Evolutionary conservation across 1,140 invertebrate genomes (phyloP).

Genomic region (Idris sp.): DNA sequence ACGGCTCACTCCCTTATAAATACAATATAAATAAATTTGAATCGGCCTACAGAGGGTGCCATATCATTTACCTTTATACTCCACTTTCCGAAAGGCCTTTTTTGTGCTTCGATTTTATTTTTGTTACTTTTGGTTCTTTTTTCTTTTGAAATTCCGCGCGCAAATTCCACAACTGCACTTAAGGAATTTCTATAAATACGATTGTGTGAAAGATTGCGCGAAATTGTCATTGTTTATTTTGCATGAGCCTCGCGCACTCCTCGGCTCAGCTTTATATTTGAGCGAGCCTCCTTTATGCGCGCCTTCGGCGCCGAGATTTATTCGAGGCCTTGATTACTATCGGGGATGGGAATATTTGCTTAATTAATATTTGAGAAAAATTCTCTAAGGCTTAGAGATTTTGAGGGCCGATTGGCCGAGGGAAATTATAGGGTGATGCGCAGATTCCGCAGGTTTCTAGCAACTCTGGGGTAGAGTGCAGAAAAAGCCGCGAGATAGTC

Average conservation of each 20-base stretch:
- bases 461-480: conserved; percentile 13
- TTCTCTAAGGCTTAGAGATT: conserved; percentile 50
- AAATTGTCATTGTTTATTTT: conserved; percentile 62
- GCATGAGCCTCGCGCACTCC: conserved; percentile 33
- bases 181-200: conserved; percentile 61
- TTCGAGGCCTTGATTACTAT: conserved; percentile 52
- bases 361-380: conserved; percentile 59
- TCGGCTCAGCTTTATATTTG: conserved; percentile 44
- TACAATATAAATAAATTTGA: too few species aligned
- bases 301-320: conserved; percentile 52
- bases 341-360: conserved; percentile 51
- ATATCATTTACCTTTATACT: too few species aligned
- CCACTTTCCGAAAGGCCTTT: too few species aligned
- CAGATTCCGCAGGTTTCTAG: conserved; percentile 49
- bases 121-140: too few species aligned
- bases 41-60: too few species aligned
- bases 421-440: conserved; percentile 56
- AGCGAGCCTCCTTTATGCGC: conserved; percentile 49
- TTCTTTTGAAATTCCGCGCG: conserved; percentile 44
- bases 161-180: conserved; percentile 49
- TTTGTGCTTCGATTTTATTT: conserved; percentile 24
- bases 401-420: conserved; percentile 45
- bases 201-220: conserved; percentile 60
- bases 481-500: conserved; percentile 37
- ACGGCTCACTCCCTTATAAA: too few species aligned